phyloP scores from a whole-genome alignment of 2,888 invertebrate species.

The Agrotis segetum region DNA sequence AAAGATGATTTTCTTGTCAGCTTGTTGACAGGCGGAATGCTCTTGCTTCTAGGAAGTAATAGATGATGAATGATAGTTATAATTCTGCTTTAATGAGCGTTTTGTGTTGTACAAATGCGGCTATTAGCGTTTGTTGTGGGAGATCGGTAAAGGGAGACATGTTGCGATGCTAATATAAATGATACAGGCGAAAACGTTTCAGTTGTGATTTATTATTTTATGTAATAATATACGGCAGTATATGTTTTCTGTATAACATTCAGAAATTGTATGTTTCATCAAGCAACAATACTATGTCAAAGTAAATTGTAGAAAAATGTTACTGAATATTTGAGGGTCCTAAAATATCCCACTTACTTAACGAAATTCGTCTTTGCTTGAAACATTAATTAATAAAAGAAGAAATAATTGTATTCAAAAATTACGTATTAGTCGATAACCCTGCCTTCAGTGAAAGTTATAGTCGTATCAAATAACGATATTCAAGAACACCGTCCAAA shows the following conservation, averaged over 20 bases:
- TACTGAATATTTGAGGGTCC: too few relatives aligned
- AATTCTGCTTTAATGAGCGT: constrained; percentile 80
- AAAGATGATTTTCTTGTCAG: constrained; percentile 83
- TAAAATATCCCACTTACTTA: neutral
- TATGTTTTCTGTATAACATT: too few relatives aligned
- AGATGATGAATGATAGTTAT: constrained; percentile 80
- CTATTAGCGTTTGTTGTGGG: constrained; percentile 61
- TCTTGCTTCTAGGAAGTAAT: constrained; percentile 78
- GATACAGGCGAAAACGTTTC: constrained; percentile 3
- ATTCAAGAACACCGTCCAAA: constrained; percentile 14
- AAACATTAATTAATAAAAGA: neutral
- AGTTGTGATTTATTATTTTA: constrained; percentile 18
- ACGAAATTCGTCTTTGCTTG: constrained; percentile 1
- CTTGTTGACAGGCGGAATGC: constrained; percentile 79
- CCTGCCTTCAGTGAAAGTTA: constrained; percentile 8
- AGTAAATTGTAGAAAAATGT: too few relatives aligned
- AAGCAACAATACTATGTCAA: neutral
- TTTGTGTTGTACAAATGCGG: constrained; percentile 75
- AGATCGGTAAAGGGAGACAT: constrained; percentile 32
- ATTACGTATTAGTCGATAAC: constrained; percentile 2
- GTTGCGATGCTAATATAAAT: constrained; percentile 34
- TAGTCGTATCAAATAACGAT: constrained; percentile 22
- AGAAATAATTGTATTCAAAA: constrained; percentile 23
- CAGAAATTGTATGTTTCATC: neutral
- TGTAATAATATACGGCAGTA: neutral